Evolutionary conservation across 2,888 invertebrate genomes (phyloP).

Genomic region (Mimachlamys varia): DNA sequence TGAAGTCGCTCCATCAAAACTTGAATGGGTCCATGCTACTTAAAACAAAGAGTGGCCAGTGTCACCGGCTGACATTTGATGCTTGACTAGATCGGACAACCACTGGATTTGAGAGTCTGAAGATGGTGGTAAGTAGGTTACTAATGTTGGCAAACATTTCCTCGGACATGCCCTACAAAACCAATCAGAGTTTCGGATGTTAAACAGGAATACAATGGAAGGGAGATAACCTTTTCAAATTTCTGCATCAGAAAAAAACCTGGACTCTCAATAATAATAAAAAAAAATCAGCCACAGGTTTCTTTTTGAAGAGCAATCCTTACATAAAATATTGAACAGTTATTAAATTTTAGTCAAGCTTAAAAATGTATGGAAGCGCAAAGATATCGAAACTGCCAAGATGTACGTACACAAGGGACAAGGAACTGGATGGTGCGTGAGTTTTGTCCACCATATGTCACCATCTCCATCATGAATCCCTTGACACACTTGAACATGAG

Average conservation of each 20-base stretch:
- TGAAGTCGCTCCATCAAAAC: neutral
- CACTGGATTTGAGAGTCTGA: slow-evolving; percentile 96
- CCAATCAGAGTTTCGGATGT: neutral
- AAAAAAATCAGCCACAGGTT: too few relatives aligned
- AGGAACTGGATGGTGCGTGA: slow-evolving; percentile 90
- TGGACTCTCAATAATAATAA: too few relatives aligned
- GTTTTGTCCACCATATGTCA: slow-evolving; percentile 86
- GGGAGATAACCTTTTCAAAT: neutral
- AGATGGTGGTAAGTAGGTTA: slow-evolving; percentile 95
- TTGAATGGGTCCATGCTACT: neutral
- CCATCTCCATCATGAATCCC: slow-evolving; percentile 99
- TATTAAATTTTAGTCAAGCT: too few relatives aligned
- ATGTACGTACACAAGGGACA: slow-evolving; percentile 87
- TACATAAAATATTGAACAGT: too few relatives aligned
- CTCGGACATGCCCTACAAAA: slow-evolving; percentile 84
- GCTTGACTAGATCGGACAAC: slow-evolving; percentile 60
- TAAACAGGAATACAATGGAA: neutral
- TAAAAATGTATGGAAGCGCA: too few relatives aligned
- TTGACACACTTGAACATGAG: slow-evolving; percentile 99
- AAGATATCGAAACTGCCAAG: too few relatives aligned
- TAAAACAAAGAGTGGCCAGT: too few relatives aligned
- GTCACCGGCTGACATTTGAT: neutral
- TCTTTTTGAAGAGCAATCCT: too few relatives aligned
- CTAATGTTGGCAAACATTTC: slow-evolving; percentile 92
- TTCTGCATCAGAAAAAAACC: neutral